Base-by-base conservation (phyloP, 2,888 invertebrate species). In the Helicoverpa assulta region DNA sequence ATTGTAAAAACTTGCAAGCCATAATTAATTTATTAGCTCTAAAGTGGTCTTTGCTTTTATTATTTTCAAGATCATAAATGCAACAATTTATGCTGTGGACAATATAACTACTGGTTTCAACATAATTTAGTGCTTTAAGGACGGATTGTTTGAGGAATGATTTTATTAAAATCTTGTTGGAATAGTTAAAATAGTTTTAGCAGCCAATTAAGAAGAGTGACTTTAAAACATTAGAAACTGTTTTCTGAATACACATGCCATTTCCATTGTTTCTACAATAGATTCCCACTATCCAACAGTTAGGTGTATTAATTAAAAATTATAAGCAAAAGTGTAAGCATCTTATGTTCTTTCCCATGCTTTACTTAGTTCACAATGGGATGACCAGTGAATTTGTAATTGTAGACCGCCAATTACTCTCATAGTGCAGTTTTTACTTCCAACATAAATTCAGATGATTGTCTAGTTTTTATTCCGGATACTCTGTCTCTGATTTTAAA, bases 271-370 rank as follows among this genome's bases (percentile, higher is more conserved):
- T 86, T 85, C 76, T 81, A 70, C 73, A 84, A 82, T 81, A 74
- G 68, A 83, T 94, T 95, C 94, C 89, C 94, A 94, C 93, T 94
- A 92, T 86, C 92, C 92, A 89, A 92, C 90, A 87, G 91, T 91
- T 91, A 91, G 83, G 87, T 90, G 89, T 85, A 90, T 91, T 94
- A 92, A 94, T 94, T 94, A 91, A 88, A 86, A 88, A 91, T 92
- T 91, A 92, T 90, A 87, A 91, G 89, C 90, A 91, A 91, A 92
- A 91, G 88, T 90, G 89, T 88, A 83, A 86, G 83, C 85, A 74
- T 79, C 75, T 79, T 84, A 78, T 80, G 76, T 78, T 83, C 75
- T 76, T 92, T 95, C 95, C 82, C 95, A 95, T 93, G 93, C 91
- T 92, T 92, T 93, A 94, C 92, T 94, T 89, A 78, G 80, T 80